phyloP scores from a whole-genome alignment of 2,888 invertebrate genomes.

The Byasa hedistus region DNA sequence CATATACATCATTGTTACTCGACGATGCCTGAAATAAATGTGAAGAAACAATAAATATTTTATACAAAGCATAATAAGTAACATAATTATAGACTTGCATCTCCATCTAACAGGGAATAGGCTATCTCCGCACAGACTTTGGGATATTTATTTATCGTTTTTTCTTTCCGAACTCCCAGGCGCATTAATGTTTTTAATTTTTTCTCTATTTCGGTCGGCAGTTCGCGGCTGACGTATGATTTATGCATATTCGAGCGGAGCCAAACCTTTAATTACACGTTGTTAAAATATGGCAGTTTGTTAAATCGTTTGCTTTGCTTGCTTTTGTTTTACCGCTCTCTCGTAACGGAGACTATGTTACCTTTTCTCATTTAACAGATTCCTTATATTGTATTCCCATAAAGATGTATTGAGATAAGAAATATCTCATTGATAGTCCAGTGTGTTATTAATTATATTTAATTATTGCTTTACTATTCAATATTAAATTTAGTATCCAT shows the following conservation, averaged over 20 bases:
- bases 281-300: conserved; percentile 81
- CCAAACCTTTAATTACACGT: conserved; percentile 80
- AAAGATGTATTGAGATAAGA: conserved; percentile 31
- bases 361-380: conserved; percentile 53
- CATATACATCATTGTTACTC: not conserved
- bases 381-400: conserved; percentile 41
- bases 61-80: conserved; percentile 25
- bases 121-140: conserved; percentile 33
- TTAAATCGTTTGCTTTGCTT: conserved; percentile 71
- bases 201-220: conserved; percentile 79
- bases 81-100: conserved; percentile 33
- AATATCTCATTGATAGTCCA: not conserved
- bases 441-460: conserved; percentile 1
- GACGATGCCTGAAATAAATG: not conserved
- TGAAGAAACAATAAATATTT: conserved; percentile 28
- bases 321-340: conserved; percentile 76
- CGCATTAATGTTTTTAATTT: conserved; percentile 76
- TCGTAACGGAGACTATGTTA: conserved; percentile 54
- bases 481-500: not conserved
- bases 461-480: not conserved
- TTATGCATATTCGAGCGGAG: conserved; percentile 78
- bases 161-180: conserved; percentile 53
- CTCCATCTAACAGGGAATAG: conserved; percentile 18
- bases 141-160: conserved; percentile 44
- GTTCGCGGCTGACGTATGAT: conserved; percentile 77